phyloP scores from a whole-genome alignment of 2,888 invertebrate genomes.

The Elysia crispata region DNA sequence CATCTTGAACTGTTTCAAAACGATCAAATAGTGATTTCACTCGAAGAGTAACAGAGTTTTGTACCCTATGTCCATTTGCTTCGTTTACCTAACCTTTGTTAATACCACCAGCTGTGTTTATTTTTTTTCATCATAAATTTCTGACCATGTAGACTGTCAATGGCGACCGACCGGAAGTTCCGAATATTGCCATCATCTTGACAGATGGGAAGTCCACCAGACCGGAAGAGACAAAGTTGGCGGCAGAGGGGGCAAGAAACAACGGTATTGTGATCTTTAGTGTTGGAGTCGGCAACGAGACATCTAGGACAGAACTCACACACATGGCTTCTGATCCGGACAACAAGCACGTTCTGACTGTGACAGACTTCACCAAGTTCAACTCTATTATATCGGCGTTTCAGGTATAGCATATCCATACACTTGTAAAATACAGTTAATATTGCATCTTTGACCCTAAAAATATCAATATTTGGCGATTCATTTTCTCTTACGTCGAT shows the following conservation, averaged over 20 bases:
- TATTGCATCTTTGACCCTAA: too few species aligned
- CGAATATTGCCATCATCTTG: slow-evolving; percentile 66
- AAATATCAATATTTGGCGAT: too few species aligned
- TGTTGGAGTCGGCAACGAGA: slow-evolving; percentile 63
- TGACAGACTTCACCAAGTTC: slow-evolving; percentile 63
- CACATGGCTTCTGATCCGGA: slow-evolving; percentile 69
- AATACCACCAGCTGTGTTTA: too few species aligned
- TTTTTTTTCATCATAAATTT: too few species aligned
- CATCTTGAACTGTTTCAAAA: too few species aligned
- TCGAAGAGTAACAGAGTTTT: too few species aligned
- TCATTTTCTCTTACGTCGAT: neutral
- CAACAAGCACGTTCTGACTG: slow-evolving; percentile 63
- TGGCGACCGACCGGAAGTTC: slow-evolving; percentile 65
- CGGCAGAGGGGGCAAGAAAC: slow-evolving; percentile 58
- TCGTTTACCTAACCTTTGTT: too few species aligned
- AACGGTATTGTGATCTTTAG: slow-evolving; percentile 62
- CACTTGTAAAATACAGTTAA: slow-evolving; percentile 27
- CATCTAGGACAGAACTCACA: slow-evolving; percentile 61
- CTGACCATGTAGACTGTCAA: slow-evolving; percentile 42
- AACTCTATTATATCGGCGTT: slow-evolving; percentile 59
- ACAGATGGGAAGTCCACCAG: slow-evolving; percentile 67
- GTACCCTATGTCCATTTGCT: too few species aligned
- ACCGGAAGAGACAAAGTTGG: slow-evolving; percentile 60
- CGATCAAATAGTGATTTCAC: too few species aligned
- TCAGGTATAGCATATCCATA: slow-evolving; percentile 36